These are phyloP conservation scores for Apogon talboti DNA, from an alignment of 2,797 vertebrate genomes.

Conservation along the genomic window DNA sequence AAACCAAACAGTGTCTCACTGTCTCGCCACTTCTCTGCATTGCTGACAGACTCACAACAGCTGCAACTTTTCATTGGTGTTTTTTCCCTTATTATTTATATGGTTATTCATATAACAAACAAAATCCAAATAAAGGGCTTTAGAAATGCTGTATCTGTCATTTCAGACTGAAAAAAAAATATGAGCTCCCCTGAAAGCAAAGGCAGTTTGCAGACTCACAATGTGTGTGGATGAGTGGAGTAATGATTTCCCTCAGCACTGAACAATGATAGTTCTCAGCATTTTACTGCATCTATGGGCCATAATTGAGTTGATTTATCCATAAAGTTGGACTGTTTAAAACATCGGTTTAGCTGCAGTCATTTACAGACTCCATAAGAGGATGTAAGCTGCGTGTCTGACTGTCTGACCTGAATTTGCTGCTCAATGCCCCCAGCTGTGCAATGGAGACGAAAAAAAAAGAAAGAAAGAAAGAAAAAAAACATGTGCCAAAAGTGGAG, in stretches of 20 bases:
- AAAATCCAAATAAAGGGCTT: no score
- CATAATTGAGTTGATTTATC: background rate
- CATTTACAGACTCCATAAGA: constrained; percentile 20
- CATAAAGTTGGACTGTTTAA: background rate
- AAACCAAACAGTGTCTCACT: no score
- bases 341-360: constrained; percentile 3
- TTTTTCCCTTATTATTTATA: no score
- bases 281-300: background rate
- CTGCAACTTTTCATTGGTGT: no score
- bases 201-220: no score
- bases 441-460: background rate
- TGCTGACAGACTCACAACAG: no score
- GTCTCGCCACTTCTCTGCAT: no score
- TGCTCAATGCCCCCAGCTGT: constrained; percentile 50
- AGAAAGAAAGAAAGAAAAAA: background rate
- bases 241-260: background rate
- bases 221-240: background rate
- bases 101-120: no score
- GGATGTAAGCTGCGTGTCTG: constrained; percentile 9
- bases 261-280: background rate
- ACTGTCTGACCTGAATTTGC: constrained; percentile 54
- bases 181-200: no score
- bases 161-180: no score
- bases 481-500: constrained; percentile 16
- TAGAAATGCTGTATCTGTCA: no score